Conservation (phyloP, 2,797 vertebrate genomes). For the Rachycentron canadum region DNA sequence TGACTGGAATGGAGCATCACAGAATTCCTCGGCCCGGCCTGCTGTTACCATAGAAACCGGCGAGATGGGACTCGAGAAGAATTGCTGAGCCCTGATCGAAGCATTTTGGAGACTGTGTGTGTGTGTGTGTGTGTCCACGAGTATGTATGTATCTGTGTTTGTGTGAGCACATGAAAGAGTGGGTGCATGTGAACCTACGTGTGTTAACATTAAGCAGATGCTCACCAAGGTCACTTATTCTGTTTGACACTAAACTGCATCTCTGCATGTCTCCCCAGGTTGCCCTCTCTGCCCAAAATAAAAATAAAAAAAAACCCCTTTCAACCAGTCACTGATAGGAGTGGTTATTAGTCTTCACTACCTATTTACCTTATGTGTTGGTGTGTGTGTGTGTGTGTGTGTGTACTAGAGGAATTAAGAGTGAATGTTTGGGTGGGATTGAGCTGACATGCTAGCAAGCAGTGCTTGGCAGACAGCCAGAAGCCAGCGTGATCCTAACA, state of each 20-base stretch:
- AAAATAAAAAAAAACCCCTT: constrained; percentile 23
- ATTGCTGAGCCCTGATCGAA: constrained; percentile 51
- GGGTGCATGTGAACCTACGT: constrained; percentile 36
- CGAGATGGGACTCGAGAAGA: constrained; percentile 63
- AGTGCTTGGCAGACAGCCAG: constrained; percentile 64
- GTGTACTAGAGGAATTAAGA: constrained; percentile 22
- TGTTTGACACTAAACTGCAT: constrained; percentile 58
- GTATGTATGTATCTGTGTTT: constrained; percentile 10
- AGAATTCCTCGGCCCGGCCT: constrained; percentile 73
- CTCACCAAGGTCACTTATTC: constrained; percentile 62
- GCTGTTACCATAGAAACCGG: constrained; percentile 81
- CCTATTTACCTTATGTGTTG: constrained; percentile 58
- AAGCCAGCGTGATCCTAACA: constrained; percentile 68
- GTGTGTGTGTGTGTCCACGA: background rate
- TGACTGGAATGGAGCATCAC: constrained; percentile 77
- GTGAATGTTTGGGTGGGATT: constrained; percentile 45
- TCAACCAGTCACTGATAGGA: constrained; percentile 60
- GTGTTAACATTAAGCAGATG: constrained; percentile 56
- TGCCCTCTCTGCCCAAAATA: constrained; percentile 18
- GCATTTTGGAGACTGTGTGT: constrained; percentile 40
- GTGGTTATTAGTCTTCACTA: constrained; percentile 62
- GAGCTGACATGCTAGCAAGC: constrained; percentile 55
- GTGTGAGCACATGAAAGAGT: constrained; percentile 25
- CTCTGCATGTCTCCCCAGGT: constrained; percentile 41
- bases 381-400: constrained; percentile 25